Percentiles rank a stretch among this genome's conserved stretches.
phyloP scores from a whole-genome alignment of 2,797 vertebrate genomes.

The Tragopan temminckii region DNA sequence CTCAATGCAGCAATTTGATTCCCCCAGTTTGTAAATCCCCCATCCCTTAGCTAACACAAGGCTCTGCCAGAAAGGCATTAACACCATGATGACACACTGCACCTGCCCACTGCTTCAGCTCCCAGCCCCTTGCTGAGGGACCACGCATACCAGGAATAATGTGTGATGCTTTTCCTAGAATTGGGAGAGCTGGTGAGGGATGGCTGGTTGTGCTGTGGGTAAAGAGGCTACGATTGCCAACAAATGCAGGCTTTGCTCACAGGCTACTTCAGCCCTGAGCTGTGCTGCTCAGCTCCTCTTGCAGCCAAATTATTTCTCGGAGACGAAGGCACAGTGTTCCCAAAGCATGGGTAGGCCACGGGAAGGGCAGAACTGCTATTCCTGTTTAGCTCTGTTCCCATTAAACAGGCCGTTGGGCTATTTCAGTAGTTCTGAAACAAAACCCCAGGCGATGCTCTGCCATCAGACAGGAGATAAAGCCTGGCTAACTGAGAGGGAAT shows the following conservation, averaged over 20 bases:
- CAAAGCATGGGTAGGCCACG: not conserved
- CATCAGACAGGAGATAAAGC: not conserved
- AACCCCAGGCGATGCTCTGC: not conserved
- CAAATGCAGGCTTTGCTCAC: not conserved
- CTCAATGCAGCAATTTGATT: not conserved
- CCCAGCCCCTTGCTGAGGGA: not conserved
- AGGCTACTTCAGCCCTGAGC: not conserved
- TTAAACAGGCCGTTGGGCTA: not conserved
- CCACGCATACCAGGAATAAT: not conserved
- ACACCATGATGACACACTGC: rapidly evolving
- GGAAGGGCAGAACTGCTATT: not conserved
- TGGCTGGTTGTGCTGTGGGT: rapidly evolving
- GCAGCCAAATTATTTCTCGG: not conserved
- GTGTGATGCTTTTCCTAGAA: not conserved
- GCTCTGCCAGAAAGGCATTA: not conserved
- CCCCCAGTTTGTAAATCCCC: constrained; percentile 21
- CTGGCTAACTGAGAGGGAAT: not conserved
- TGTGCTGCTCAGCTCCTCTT: not conserved
- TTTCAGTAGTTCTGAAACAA: not conserved
- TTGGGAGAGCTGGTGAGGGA: not conserved
- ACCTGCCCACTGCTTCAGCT: not conserved
- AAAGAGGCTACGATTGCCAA: rapidly evolving
- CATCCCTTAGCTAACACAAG: not conserved
- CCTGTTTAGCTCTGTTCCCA: not conserved
- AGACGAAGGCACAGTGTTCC: not conserved